phyloP scores from a whole-genome alignment of 2,113 vertebrate genomes.

The Bos indicus region DNA sequence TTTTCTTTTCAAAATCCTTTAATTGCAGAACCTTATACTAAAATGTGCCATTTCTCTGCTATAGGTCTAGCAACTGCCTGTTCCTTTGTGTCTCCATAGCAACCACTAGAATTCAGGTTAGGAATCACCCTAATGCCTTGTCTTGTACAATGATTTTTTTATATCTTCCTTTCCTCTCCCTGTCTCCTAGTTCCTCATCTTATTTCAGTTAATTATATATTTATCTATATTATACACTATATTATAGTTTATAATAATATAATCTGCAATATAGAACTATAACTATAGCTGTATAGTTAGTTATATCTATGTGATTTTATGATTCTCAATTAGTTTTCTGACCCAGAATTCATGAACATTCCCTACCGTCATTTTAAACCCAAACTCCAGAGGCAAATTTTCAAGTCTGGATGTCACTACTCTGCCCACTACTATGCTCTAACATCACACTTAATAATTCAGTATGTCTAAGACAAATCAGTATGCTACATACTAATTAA shows the following conservation, averaged over 20 bases:
- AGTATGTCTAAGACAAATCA: not conserved
- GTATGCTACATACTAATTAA: accelerated
- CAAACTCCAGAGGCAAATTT: not conserved
- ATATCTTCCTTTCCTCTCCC: not conserved
- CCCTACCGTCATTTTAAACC: not conserved
- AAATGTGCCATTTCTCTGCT: not conserved
- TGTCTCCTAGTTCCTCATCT: not conserved
- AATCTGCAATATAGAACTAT: not conserved
- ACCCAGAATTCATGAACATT: not conserved
- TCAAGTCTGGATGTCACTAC: too few species aligned
- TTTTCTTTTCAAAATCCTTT: not conserved
- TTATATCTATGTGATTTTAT: not conserved
- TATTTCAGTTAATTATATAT: not conserved
- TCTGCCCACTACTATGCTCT: not conserved
- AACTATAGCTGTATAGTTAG: not conserved
- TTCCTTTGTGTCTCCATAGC: slow-evolving; percentile 44
- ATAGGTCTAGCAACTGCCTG: not conserved
- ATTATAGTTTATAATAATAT: not conserved
- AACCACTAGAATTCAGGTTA: slow-evolving; percentile 45
- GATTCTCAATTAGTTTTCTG: not conserved
- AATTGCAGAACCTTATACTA: not conserved
- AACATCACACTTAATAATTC: not conserved
- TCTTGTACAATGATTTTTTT: not conserved
- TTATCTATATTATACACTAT: not conserved
- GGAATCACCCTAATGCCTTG: not conserved